These are phyloP conservation scores for Ailurus styani DNA, from an alignment of 2,113 vertebrate genomes.

Conservation along the genomic window DNA sequence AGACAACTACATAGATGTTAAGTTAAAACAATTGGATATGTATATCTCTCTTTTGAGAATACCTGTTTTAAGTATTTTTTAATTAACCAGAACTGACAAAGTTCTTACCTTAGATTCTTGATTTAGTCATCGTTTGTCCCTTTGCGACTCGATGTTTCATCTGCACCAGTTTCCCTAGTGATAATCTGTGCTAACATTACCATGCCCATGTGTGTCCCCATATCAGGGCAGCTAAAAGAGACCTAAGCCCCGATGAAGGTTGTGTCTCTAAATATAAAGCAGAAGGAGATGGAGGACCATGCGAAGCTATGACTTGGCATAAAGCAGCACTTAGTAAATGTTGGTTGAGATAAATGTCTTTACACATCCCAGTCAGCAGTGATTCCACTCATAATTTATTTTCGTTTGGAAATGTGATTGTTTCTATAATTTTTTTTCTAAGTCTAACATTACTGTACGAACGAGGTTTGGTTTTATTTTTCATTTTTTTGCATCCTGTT, in stretches of 20 bases:
- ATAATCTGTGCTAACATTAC: background rate
- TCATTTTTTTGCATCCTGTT: background rate
- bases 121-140: background rate
- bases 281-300: background rate
- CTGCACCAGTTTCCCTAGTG: background rate
- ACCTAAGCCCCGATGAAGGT: background rate
- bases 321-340: background rate
- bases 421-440: background rate
- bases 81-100: background rate
- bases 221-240: background rate
- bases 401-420: background rate
- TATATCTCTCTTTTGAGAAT: background rate
- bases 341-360: background rate
- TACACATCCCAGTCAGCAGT: background rate
- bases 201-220: background rate
- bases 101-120: background rate
- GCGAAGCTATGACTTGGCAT: background rate
- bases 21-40: background rate
- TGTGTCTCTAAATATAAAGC: background rate
- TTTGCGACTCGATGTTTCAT: background rate
- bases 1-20: background rate
- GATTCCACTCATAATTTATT: background rate
- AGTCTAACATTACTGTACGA: background rate
- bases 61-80: background rate
- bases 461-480: background rate